Percentiles rank a stretch among this genome's conserved stretches.
These are phyloP conservation scores for Drosophila insularis DNA, from an alignment of 1,140 invertebrate species.

Conservation along the genomic window DNA sequence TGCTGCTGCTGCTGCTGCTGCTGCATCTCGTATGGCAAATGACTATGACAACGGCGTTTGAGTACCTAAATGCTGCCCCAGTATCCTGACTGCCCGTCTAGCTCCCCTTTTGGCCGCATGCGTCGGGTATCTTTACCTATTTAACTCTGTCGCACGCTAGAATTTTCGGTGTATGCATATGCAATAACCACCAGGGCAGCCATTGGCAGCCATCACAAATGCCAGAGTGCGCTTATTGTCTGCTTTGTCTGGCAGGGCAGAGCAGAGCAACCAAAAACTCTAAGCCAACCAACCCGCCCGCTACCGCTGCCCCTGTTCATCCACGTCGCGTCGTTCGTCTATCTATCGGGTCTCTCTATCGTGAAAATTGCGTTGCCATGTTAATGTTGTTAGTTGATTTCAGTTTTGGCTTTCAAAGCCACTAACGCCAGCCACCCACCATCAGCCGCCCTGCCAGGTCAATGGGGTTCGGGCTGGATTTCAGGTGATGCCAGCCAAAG, in stretches of 20 bases:
- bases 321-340: background rate
- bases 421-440: slow-evolving; percentile 16
- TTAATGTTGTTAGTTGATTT: slow-evolving; percentile 81
- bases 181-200: slow-evolving; percentile 63
- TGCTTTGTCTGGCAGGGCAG: slow-evolving; percentile 37
- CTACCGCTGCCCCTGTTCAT: background rate
- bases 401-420: slow-evolving; percentile 72
- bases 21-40: slow-evolving; percentile 44
- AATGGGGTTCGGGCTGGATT: slow-evolving; percentile 58
- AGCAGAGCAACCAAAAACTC: slow-evolving; percentile 4
- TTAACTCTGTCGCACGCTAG: slow-evolving; percentile 54
- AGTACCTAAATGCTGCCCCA: slow-evolving; percentile 72
- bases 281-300: background rate
- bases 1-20: slow-evolving; percentile 30
- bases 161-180: slow-evolving; percentile 50
- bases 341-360: slow-evolving; percentile 14
- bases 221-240: slow-evolving; percentile 65
- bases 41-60: slow-evolving; percentile 59
- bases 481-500: slow-evolving; percentile 74
- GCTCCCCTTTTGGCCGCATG: slow-evolving; percentile 32
- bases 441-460: slow-evolving; percentile 25
- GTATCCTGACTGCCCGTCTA: slow-evolving; percentile 15
- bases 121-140: slow-evolving; percentile 51
- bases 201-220: slow-evolving; percentile 46
- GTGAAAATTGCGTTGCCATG: slow-evolving; percentile 71